Conservation (phyloP, 2,888 invertebrate species). For the Orchesella flavescens region DNA sequence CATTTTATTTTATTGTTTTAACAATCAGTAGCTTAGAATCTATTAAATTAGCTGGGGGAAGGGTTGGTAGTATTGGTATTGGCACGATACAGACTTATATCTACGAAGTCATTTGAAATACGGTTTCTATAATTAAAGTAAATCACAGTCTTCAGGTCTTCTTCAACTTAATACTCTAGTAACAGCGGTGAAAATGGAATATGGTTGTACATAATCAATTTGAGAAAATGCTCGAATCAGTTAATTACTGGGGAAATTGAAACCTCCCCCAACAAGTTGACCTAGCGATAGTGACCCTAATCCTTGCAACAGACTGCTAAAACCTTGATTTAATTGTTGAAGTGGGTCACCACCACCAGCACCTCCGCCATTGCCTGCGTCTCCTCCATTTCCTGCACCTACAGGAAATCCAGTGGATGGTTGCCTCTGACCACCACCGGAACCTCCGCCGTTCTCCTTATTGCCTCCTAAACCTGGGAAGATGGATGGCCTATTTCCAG, state of each 20-base stretch:
- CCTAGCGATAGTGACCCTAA: constrained; percentile 16
- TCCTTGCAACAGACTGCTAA: constrained; percentile 20
- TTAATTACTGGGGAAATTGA: constrained; percentile 12
- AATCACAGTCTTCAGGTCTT: too few species aligned
- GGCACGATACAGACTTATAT: too few species aligned
- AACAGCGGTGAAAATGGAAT: too few species aligned
- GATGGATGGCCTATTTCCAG: constrained; percentile 1
- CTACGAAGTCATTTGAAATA: too few species aligned
- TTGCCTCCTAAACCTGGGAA: constrained; percentile 18
- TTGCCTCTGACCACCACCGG: neutral
- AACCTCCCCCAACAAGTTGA: constrained; percentile 1
- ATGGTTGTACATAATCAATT: too few species aligned
- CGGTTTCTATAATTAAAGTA: too few species aligned
- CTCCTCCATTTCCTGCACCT: neutral
- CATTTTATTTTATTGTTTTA: too few species aligned
- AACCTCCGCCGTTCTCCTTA: neutral
- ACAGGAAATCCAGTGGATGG: neutral
- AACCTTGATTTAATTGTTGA: constrained; percentile 27
- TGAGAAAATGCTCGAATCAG: neutral
- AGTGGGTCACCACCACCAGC: constrained; percentile 20
- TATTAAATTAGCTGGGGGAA: too few species aligned
- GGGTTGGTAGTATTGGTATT: too few species aligned
- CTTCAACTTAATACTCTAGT: too few species aligned
- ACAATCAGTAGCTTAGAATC: too few species aligned
- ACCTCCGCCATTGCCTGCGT: constrained; percentile 7